These are phyloP conservation scores for Drosophila carrolli DNA, from an alignment of 1,140 invertebrate species.

Conservation along the genomic window DNA sequence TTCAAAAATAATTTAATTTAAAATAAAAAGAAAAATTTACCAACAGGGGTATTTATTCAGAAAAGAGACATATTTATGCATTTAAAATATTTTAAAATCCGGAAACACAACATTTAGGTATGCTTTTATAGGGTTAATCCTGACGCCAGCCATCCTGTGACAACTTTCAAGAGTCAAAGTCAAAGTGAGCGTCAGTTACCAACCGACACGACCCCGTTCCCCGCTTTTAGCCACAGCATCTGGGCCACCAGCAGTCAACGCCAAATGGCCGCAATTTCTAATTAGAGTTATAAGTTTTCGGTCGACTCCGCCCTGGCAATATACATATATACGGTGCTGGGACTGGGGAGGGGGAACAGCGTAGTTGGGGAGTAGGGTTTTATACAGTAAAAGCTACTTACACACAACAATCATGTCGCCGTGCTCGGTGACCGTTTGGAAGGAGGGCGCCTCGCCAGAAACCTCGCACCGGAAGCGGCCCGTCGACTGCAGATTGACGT, in stretches of 20 bases:
- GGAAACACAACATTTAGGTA: not conserved
- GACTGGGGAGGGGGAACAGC: not conserved
- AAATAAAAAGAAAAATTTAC: too few species aligned
- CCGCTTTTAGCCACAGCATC: slow-evolving; percentile 19
- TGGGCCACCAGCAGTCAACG: slow-evolving; percentile 39
- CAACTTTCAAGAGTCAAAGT: slow-evolving; percentile 40
- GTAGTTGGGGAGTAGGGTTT: too few species aligned
- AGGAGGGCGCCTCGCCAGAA: slow-evolving; percentile 92
- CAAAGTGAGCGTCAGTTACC: slow-evolving; percentile 28
- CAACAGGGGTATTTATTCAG: too few species aligned
- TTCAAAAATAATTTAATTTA: too few species aligned
- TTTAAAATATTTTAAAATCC: not conserved
- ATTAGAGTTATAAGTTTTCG: slow-evolving; percentile 75
- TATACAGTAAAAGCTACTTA: slow-evolving; percentile 85
- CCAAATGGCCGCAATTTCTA: slow-evolving; percentile 62
- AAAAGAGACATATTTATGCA: too few species aligned
- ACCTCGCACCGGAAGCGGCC: slow-evolving; percentile 94
- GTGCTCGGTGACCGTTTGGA: slow-evolving; percentile 91
- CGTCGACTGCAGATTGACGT: slow-evolving; percentile 90
- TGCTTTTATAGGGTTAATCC: slow-evolving; percentile 13
- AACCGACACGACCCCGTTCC: not conserved
- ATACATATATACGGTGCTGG: not conserved
- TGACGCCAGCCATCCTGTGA: not conserved
- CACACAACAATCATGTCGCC: slow-evolving; percentile 91
- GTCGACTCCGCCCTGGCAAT: slow-evolving; percentile 35